Conservation (phyloP, 2,797 vertebrate species). For the Acanthis flammea region DNA sequence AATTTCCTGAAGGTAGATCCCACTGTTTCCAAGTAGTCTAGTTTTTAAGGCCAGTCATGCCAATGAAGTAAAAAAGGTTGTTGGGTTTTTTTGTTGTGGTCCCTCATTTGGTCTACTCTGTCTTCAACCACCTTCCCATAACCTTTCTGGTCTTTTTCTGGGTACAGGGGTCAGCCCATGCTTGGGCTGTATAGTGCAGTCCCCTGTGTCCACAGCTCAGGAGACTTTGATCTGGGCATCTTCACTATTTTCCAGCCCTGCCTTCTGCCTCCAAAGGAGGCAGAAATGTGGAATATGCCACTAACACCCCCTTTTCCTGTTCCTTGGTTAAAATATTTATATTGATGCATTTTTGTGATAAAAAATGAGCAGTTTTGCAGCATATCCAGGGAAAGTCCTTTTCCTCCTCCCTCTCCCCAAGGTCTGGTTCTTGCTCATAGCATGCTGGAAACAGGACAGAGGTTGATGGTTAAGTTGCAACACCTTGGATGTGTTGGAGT, state of each 20-base stretch:
- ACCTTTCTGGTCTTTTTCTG: not conserved
- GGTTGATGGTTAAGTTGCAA: not conserved
- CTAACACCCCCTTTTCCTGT: not conserved
- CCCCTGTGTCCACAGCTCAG: accelerated
- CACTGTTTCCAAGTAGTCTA: not conserved
- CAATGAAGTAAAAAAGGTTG: not conserved
- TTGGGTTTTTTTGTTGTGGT: not conserved
- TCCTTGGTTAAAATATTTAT: not conserved
- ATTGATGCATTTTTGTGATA: not conserved
- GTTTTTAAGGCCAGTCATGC: not conserved
- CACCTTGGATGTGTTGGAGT: not conserved
- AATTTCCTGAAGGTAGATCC: not conserved
- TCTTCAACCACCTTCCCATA: not conserved
- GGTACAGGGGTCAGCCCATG: not conserved
- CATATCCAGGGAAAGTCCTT: not conserved
- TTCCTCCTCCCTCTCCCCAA: not conserved
- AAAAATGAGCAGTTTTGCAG: not conserved
- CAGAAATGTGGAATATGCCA: not conserved
- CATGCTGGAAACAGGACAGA: not conserved
- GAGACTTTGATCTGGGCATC: not conserved
- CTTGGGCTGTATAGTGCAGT: not conserved
- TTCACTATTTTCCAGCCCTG: not conserved
- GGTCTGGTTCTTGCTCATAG: not conserved
- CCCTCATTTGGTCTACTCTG: not conserved
- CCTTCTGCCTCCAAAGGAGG: not conserved